phyloP scores from a whole-genome alignment of 2,113 vertebrate genomes.

The human region DNA sequence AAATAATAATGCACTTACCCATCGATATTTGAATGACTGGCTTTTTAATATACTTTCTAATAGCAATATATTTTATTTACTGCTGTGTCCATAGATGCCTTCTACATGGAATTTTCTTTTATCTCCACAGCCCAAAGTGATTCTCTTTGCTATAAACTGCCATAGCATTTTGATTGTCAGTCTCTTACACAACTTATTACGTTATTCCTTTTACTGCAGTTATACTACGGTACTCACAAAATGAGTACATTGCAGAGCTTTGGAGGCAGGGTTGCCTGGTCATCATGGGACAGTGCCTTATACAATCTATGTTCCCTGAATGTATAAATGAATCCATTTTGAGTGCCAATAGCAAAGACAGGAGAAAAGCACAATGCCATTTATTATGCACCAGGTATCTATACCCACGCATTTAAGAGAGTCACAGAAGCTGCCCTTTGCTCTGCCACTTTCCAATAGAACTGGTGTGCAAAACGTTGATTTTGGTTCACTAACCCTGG shows the following conservation, averaged over 20 bases:
- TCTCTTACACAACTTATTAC: rapidly evolving
- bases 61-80: rapidly evolving
- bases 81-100: rapidly evolving
- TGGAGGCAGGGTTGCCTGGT: background rate
- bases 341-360: rapidly evolving
- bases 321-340: background rate
- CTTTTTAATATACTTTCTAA: background rate
- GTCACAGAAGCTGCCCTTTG: background rate
- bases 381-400: background rate
- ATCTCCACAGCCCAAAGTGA: background rate
- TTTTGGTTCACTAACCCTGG: background rate
- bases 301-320: background rate
- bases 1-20: background rate
- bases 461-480: rapidly evolving
- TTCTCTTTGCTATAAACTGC: background rate
- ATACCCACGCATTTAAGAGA: rapidly evolving
- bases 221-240: too few relatives aligned
- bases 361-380: background rate
- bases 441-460: too few relatives aligned
- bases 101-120: rapidly evolving
- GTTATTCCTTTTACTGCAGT: rapidly evolving
- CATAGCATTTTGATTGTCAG: rapidly evolving
- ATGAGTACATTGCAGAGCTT: rapidly evolving
- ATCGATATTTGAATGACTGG: background rate
- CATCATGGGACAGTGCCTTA: rapidly evolving